Evolutionary conservation across 2,797 vertebrate genomes (phyloP).

Genomic region (Cynodonichthys magdalenae): DNA sequence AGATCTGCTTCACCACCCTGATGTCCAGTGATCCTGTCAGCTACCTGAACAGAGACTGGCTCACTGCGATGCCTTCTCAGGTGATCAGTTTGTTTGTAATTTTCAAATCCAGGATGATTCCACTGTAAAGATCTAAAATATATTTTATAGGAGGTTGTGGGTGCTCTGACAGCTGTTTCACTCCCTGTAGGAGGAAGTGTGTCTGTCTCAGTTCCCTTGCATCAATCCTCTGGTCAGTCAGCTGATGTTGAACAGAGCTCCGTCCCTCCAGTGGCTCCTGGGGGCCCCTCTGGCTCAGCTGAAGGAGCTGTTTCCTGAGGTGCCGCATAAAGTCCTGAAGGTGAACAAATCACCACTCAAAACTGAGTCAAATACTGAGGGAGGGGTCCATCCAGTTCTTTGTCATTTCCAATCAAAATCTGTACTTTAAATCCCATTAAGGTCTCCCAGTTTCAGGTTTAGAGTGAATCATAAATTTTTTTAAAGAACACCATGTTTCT

Average conservation of each 20-base stretch:
- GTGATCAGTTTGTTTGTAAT: conserved; percentile 61
- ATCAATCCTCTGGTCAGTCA: conserved; percentile 90
- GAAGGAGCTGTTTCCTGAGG: conserved; percentile 85
- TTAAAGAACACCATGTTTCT: background rate
- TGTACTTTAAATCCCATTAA: too few relatives aligned
- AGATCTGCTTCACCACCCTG: conserved; percentile 86
- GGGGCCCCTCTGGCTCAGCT: conserved; percentile 83
- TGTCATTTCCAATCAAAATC: too few relatives aligned
- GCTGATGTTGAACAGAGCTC: conserved; percentile 86
- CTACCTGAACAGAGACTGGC: conserved; percentile 89
- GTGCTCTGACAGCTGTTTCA: background rate
- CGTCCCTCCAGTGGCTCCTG: conserved; percentile 84
- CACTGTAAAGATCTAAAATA: too few relatives aligned
- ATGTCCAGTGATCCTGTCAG: conserved; percentile 79
- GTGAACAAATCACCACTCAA: conserved; percentile 57
- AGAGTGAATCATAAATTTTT: too few relatives aligned
- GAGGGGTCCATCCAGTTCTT: too few relatives aligned
- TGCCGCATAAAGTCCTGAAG: conserved; percentile 91
- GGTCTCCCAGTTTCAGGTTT: too few relatives aligned
- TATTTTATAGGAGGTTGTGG: too few relatives aligned
- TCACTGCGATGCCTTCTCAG: conserved; percentile 85
- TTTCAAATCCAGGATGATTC: too few relatives aligned
- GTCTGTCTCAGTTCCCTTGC: conserved; percentile 87
- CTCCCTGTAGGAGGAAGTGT: conserved; percentile 83
- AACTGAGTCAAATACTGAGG: too few relatives aligned